Percentiles rank a stretch among this genome's conserved stretches.
phyloP scores from a whole-genome alignment of 2,113 vertebrate genomes.

The Bubo scandiacus region DNA sequence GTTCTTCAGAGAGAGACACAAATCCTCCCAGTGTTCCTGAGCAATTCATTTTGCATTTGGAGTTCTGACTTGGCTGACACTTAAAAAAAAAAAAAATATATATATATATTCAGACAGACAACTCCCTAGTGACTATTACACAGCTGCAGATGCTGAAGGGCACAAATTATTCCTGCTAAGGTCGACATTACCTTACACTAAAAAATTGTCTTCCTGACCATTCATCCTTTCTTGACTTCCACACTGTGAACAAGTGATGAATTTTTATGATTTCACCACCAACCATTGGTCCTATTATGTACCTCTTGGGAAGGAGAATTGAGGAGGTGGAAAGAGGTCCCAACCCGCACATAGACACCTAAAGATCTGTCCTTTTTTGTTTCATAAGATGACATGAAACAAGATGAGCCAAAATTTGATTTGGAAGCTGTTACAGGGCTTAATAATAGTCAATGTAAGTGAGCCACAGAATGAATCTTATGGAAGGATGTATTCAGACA shows the following conservation, averaged over 20 bases:
- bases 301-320: slow-evolving; percentile 7
- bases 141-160: slow-evolving; percentile 69
- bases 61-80: slow-evolving; percentile 49
- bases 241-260: slow-evolving; percentile 37
- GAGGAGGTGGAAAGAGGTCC: slow-evolving; percentile 44
- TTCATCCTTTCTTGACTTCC: slow-evolving; percentile 48
- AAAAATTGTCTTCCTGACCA: slow-evolving; percentile 66
- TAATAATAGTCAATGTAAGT: not conserved
- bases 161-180: slow-evolving; percentile 62
- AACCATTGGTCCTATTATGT: not conserved
- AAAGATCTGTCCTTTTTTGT: not conserved
- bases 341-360: not conserved
- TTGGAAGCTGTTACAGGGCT: not conserved
- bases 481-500: slow-evolving; percentile 17
- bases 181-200: slow-evolving; percentile 67
- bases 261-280: slow-evolving; percentile 65
- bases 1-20: slow-evolving; percentile 6
- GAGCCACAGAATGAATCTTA: not conserved
- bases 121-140: slow-evolving; percentile 53
- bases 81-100: not conserved
- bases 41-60: slow-evolving; percentile 54
- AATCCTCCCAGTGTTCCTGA: slow-evolving; percentile 32
- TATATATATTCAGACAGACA: slow-evolving; percentile 37
- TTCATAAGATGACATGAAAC: not conserved
- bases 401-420: not conserved